Base-by-base conservation (phyloP, 2,113 vertebrate species). In the Uria lomvia region DNA sequence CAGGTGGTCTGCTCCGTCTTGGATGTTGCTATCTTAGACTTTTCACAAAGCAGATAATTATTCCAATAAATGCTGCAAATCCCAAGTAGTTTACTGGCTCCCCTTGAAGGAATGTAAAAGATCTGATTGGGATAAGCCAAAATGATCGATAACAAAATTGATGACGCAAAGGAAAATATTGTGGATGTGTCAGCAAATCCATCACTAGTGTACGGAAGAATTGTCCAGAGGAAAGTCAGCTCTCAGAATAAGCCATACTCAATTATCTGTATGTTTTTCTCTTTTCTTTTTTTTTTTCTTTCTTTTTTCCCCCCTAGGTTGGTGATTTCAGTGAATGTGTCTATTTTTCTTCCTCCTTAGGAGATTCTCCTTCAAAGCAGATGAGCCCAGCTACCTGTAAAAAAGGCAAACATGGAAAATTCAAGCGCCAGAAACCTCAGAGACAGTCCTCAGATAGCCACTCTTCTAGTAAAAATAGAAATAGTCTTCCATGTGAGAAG, bases 381-480 rank as follows among this genome's bases (percentile, higher is more conserved):
- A 68, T 93, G 72, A 97, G 91, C 12, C 86, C 95, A 3, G 92
- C 97, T 15, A 96, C 92, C 23, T 96, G 93, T 91, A 98, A 96
- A 95, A 98, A 98, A 86, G 98, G 96, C 88, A 98, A 95, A 87
- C 94, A 59, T 22, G 97, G 96, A 85, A 98, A 97, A 95, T 97
- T 97, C 97, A 99, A 98, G 92, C 95, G 96, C 4, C 97, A 98
- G 90, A 99, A 98, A 93, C 96, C 96, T 24, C 98, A 96, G 13
- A 96, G 85, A 82, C 88, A 81, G 49, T 98, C 97, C 2, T 98
- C 89, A 4, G 97, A 97, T 91, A 97, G 96, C 91, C 97, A 95
- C 9, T 78, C 94, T 45, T 96, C 96, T 9, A 97, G 47, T 34
- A 94, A 95, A 26, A 96, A 93, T 43, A 79, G 62, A 29, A 95